A percentile compares a stretch with the other conserved stretches of the same genome.
Conservation (phyloP, 1,140 invertebrate genomes). For the Panulirus ornatus region DNA sequence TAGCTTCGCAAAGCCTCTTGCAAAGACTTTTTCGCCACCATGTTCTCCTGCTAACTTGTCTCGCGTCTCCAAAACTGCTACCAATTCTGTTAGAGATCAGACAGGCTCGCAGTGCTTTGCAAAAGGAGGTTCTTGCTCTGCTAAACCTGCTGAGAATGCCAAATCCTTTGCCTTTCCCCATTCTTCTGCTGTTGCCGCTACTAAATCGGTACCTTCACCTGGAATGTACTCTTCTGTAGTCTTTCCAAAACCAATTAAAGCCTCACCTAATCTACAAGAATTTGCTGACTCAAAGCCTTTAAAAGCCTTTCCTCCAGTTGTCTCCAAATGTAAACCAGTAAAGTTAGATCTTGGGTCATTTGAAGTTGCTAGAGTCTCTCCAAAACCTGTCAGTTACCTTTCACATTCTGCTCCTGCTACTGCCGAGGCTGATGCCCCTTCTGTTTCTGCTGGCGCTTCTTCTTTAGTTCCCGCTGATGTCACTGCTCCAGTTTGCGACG, state of each 20-base stretch:
- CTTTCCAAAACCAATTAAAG: conserved; percentile 8
- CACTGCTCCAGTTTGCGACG: not conserved
- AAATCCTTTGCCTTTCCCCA: not conserved
- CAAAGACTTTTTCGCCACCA: conserved; percentile 16
- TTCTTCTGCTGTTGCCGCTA: not conserved
- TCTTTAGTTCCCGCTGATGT: not conserved
- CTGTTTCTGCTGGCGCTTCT: too few relatives aligned
- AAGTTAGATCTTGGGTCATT: not conserved
- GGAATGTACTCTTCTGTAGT: too few relatives aligned
- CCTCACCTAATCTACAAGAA: not conserved
- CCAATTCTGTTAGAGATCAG: not conserved
- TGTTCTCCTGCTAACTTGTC: conserved; percentile 21
- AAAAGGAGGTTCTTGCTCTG: not conserved
- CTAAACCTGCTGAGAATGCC: not conserved
- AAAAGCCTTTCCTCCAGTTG: not conserved
- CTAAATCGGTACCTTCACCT: not conserved
- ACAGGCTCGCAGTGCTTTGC: too few relatives aligned
- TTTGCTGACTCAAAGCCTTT: not conserved
- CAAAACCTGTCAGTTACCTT: not conserved
- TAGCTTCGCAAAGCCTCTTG: conserved; percentile 21
- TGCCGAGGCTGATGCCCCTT: not conserved
- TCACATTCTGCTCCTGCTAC: not conserved
- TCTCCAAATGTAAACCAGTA: not conserved
- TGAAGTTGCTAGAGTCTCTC: not conserved
- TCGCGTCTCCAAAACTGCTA: not conserved